These are phyloP conservation scores for Mungos mungo DNA, from an alignment of 2,113 vertebrate genomes.

Conservation along the genomic window DNA sequence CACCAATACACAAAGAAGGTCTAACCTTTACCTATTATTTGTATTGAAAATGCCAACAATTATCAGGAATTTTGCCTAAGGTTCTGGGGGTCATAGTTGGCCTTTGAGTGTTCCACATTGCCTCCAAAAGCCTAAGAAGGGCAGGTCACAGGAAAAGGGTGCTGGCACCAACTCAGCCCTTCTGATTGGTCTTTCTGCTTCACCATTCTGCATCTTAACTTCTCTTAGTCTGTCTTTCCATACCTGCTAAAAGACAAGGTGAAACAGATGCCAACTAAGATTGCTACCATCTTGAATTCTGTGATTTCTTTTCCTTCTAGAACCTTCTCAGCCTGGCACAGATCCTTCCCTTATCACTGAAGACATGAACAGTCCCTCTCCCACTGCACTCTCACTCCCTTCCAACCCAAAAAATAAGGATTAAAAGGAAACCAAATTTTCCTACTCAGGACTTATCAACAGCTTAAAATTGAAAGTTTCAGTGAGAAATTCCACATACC, in stretches of 20 bases:
- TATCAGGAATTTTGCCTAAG: background rate
- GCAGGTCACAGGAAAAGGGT: background rate
- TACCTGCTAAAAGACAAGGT: background rate
- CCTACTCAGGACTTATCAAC: constrained; percentile 7
- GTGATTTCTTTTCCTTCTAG: background rate
- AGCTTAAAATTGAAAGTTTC: constrained; percentile 41
- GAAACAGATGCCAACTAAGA: background rate
- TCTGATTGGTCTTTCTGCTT: background rate
- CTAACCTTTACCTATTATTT: background rate
- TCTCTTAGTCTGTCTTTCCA: background rate
- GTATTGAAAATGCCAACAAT: background rate
- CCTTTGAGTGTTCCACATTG: background rate
- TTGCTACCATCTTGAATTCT: background rate
- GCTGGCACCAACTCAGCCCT: background rate
- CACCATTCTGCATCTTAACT: background rate
- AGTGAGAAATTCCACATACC: constrained; percentile 46
- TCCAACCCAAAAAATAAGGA: background rate
- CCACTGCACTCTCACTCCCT: background rate
- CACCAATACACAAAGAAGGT: background rate
- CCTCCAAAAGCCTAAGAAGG: background rate
- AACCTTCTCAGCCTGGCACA: background rate
- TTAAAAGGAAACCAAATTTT: constrained; percentile 26
- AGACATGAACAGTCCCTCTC: background rate
- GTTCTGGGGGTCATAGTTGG: background rate
- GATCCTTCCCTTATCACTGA: background rate